phyloP scores from a whole-genome alignment of 2,888 invertebrate genomes.

The Brenthis ino region DNA sequence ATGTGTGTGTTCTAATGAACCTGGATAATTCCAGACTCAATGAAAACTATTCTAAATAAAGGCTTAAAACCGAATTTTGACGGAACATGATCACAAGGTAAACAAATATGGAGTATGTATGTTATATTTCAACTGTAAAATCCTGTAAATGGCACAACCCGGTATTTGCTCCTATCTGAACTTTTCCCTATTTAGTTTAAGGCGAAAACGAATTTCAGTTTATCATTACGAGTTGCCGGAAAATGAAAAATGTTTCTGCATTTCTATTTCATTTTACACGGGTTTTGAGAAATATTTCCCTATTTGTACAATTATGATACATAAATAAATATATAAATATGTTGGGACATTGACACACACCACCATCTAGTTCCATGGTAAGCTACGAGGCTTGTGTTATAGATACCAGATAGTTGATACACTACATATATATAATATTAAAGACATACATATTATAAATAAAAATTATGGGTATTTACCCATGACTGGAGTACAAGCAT shows the following conservation, averaged over 20 bases:
- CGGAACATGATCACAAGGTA: conserved; percentile 3
- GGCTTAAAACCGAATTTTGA: background rate
- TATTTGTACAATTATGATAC: too few species aligned
- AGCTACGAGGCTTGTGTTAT: too few species aligned
- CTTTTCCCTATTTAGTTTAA: conserved; percentile 33
- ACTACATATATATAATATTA: too few species aligned
- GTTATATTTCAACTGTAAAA: conserved; percentile 22
- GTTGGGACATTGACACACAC: too few species aligned
- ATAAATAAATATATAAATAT: too few species aligned
- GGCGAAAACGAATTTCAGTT: conserved; percentile 32
- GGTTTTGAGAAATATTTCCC: conserved; percentile 9
- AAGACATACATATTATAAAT: too few species aligned
- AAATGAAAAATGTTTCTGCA: conserved; percentile 30
- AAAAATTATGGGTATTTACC: too few species aligned
- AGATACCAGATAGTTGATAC: too few species aligned
- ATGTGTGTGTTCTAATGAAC: too few species aligned
- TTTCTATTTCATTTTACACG: conserved; percentile 33
- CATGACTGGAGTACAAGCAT: too few species aligned
- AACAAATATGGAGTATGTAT: background rate
- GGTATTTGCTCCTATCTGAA: conserved; percentile 30
- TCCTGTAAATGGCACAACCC: conserved; percentile 20
- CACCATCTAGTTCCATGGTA: too few species aligned
- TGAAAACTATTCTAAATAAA: background rate
- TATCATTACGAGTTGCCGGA: conserved; percentile 30
- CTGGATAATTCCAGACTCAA: too few species aligned